Percentiles rank a stretch among this genome's conserved stretches.
phyloP scores from a whole-genome alignment of 2,888 invertebrate genomes.

The Prenolepis imparis region DNA sequence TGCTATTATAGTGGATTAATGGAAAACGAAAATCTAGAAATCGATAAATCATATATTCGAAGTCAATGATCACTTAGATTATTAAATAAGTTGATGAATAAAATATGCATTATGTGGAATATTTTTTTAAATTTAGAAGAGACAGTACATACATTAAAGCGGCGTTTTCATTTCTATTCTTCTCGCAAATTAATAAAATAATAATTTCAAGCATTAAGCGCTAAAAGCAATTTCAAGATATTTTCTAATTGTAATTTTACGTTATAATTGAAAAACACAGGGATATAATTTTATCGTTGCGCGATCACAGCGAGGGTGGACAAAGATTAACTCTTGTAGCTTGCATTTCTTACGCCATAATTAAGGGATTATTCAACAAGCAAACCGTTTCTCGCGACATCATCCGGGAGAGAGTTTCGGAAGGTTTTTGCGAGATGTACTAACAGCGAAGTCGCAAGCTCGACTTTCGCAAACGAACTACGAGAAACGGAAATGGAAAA shows the following conservation, averaged over 20 bases:
- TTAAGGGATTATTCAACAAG: conserved; percentile 43
- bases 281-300: conserved; percentile 30
- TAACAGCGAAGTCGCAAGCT: conserved; percentile 34
- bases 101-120: background rate
- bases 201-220: conserved; percentile 5
- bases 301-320: background rate
- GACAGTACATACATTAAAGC: background rate
- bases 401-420: conserved; percentile 5
- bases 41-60: background rate
- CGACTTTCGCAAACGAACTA: conserved; percentile 34
- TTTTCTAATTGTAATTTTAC: background rate
- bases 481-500: conserved; percentile 71
- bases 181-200: background rate
- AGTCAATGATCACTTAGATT: background rate
- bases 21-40: background rate
- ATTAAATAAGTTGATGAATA: background rate
- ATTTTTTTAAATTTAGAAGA: background rate
- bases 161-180: background rate
- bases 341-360: conserved; percentile 39
- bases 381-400: conserved; percentile 38
- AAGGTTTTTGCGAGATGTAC: conserved; percentile 37
- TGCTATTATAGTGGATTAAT: background rate
- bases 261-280: conserved; percentile 30
- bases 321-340: conserved; percentile 39
- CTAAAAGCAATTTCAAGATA: background rate